Percentiles rank a stretch among this genome's conserved stretches.
Conservation (phyloP, 2,797 vertebrate species). For the Acipenser oxyrinchus region DNA sequence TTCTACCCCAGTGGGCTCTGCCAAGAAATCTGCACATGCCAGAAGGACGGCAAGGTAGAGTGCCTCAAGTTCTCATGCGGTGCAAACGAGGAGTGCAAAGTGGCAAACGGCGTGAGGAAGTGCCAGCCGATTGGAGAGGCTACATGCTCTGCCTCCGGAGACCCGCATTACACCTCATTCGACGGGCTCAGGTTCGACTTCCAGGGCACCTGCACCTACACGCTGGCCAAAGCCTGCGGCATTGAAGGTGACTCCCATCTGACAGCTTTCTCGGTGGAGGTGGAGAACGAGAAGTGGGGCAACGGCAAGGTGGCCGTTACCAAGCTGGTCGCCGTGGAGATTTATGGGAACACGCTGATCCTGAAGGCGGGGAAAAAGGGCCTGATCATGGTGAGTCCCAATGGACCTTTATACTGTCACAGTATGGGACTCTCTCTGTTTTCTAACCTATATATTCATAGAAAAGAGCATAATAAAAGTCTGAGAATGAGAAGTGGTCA, state of each 20-base stretch:
- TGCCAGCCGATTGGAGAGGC: conserved; percentile 20
- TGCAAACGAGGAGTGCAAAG: conserved; percentile 18
- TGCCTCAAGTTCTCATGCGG: conserved; percentile 20
- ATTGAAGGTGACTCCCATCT: conserved; percentile 34
- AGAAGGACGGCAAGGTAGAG: conserved; percentile 41
- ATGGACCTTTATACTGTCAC: not conserved
- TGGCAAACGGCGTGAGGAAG: conserved; percentile 11
- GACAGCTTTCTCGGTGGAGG: conserved; percentile 40
- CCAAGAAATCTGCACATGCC: conserved; percentile 51
- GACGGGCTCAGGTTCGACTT: conserved; percentile 45
- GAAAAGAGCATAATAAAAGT: not conserved
- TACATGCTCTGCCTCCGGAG: conserved; percentile 46
- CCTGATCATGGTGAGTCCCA: conserved; percentile 39
- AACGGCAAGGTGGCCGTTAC: conserved; percentile 40
- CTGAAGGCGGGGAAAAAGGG: conserved; percentile 39
- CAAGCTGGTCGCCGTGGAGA: conserved; percentile 42
- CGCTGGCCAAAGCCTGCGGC: conserved; percentile 43
- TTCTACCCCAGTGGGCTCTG: conserved; percentile 55
- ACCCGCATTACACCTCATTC: conserved; percentile 52
- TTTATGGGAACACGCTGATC: conserved; percentile 41
- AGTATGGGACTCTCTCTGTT: too few species aligned
- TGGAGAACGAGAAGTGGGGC: conserved; percentile 44
- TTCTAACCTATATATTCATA: too few species aligned
- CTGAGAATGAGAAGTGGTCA: not conserved
- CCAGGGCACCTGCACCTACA: conserved; percentile 55